Evolutionary conservation across 2,113 vertebrate genomes (phyloP).

Genomic region (Hemibagrus wyckioides): DNA sequence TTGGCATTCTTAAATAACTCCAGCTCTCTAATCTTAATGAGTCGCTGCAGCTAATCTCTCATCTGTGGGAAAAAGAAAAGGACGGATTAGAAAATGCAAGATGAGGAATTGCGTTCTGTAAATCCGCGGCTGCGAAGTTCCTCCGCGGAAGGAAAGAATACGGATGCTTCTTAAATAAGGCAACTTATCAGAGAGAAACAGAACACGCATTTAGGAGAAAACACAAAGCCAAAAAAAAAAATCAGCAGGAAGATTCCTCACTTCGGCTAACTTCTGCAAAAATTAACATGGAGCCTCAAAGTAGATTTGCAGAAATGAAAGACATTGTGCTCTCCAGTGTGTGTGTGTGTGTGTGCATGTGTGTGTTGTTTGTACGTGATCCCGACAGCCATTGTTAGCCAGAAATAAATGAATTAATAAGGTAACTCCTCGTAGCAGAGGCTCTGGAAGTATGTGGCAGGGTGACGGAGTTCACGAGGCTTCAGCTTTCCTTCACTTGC

Average conservation of each 20-base stretch:
- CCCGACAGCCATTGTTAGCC: conserved; percentile 65
- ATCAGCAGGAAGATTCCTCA: conserved; percentile 68
- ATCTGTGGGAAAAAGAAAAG: conserved; percentile 77
- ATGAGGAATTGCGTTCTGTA: conserved; percentile 82
- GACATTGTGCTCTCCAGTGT: conserved; percentile 67
- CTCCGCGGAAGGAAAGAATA: conserved; percentile 72
- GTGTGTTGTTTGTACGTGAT: conserved; percentile 69
- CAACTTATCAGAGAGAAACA: conserved; percentile 81
- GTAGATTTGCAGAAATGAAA: conserved; percentile 79
- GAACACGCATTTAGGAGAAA: conserved; percentile 78
- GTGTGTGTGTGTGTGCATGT: conserved; percentile 50
- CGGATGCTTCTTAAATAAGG: conserved; percentile 77
- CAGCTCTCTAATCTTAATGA: conserved; percentile 82
- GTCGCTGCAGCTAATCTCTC: conserved; percentile 81
- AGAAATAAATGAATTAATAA: conserved; percentile 70
- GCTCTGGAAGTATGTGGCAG: conserved; percentile 61
- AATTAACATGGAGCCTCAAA: conserved; percentile 61
- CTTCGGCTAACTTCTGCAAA: conserved; percentile 67
- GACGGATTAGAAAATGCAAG: conserved; percentile 75
- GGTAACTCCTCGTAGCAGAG: conserved; percentile 56
- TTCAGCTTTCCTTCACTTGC: conserved; percentile 37
- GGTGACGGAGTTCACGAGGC: conserved; percentile 68
- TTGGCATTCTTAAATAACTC: conserved; percentile 81
- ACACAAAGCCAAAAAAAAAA: conserved; percentile 71
- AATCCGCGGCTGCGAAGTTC: conserved; percentile 79